Base-by-base conservation (phyloP, 2,888 invertebrate genomes). In the Flexamia atlantica region DNA sequence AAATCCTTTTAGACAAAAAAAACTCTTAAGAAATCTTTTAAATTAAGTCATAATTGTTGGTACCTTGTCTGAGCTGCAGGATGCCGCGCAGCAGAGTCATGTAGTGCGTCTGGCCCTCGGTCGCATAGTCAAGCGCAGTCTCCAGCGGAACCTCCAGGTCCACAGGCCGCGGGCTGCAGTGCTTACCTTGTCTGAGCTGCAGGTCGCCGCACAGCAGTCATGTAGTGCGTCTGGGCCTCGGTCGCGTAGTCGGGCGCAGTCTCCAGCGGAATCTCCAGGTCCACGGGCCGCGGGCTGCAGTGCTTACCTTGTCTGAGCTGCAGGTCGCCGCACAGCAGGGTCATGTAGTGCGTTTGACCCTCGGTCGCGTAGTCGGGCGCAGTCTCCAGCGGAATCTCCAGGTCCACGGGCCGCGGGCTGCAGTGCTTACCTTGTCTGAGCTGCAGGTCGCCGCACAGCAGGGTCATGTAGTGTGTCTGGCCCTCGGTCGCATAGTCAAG, bases 381-480 rank as follows among this genome's bases (percentile, higher is more conserved):
- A n/a, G n/a, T n/a, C n/a, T n/a, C n/a, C n/a, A n/a, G n/a, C n/a
- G n/a, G n/a, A n/a, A n/a, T n/a, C n/a, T n/a, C n/a, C n/a, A n/a
- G n/a, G n/a, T n/a, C n/a, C n/a, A n/a, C n/a, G n/a, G n/a, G n/a
- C n/a, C n/a, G n/a, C n/a, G n/a, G n/a, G n/a, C n/a, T n/a, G n/a
- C n/a, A n/a, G n/a, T n/a, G n/a, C n/a, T n/a, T n/a, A n/a, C n/a
- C 96, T 90, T 97, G 96, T 1, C 97, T 93, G 74, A 98, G 93
- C 90, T 98, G n/a, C n/a, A n/a, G n/a, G n/a, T n/a, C n/a, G n/a
- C n/a, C n/a, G n/a, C n/a, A n/a, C n/a, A n/a, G n/a, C n/a, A n/a
- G n/a, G n/a, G n/a, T n/a, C n/a, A n/a, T n/a, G n/a, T n/a, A n/a
- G n/a, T n/a, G n/a, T n/a, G n/a, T n/a, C n/a, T n/a, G n/a, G n/a